Percentiles rank a stretch among this genome's conserved stretches.
Evolutionary conservation across 2,888 invertebrate species (phyloP).

Genomic region (Cyrtodaria siliqua): DNA sequence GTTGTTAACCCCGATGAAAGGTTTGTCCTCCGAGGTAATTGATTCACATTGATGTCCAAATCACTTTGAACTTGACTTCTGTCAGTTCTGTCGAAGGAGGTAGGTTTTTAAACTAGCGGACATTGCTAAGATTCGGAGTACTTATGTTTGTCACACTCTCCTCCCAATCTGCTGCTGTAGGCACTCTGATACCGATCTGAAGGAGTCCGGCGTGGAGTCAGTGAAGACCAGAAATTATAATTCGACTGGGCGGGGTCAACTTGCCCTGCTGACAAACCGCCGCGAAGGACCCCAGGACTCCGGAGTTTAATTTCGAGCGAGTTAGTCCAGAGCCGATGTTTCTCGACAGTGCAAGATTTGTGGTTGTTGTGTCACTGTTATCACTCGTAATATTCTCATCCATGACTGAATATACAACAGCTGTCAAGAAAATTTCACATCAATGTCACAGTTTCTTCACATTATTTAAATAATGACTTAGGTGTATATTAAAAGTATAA

Average conservation of each 20-base stretch:
- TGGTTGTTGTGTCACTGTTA: too few relatives aligned
- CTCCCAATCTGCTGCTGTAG: constrained; percentile 9
- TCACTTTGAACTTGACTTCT: constrained; percentile 4
- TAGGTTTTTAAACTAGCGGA: neutral
- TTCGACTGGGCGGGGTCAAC: constrained; percentile 33
- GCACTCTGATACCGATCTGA: constrained; percentile 42
- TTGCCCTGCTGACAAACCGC: too few relatives aligned
- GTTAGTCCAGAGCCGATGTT: constrained; percentile 38
- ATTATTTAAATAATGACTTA: too few relatives aligned
- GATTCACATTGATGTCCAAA: constrained; percentile 10
- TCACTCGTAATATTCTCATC: too few relatives aligned
- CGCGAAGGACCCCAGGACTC: neutral
- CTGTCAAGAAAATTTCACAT: too few relatives aligned
- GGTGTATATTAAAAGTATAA: too few relatives aligned
- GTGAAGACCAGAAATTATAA: constrained; percentile 34
- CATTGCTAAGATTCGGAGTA: constrained; percentile 34
- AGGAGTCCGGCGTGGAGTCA: constrained; percentile 26
- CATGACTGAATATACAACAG: too few relatives aligned
- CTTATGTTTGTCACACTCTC: constrained; percentile 32
- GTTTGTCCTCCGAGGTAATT: neutral
- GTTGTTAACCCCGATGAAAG: neutral
- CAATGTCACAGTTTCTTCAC: too few relatives aligned
- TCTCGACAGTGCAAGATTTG: neutral
- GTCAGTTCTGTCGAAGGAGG: neutral
- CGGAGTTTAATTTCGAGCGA: constrained; percentile 26